Conservation (phyloP, 2,113 vertebrate species). For the Heterochromis multidens region DNA sequence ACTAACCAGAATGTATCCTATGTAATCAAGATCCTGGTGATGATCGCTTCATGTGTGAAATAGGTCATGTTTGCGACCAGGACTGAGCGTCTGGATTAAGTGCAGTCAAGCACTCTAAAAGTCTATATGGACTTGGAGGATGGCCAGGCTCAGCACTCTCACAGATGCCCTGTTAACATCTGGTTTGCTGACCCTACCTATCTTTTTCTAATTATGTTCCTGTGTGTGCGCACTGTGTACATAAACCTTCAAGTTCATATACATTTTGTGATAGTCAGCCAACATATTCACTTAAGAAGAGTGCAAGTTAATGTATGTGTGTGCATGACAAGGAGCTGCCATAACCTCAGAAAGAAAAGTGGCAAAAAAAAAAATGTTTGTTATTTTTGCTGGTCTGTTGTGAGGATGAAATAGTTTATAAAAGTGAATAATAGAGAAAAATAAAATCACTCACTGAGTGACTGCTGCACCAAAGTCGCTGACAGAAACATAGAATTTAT, state of each 20-base stretch:
- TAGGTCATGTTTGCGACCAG: conserved; percentile 22
- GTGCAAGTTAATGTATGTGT: background rate
- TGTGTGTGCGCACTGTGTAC: background rate
- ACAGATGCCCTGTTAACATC: conserved; percentile 35
- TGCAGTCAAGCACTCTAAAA: conserved; percentile 18
- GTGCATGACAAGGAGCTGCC: background rate
- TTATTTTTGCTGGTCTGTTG: background rate
- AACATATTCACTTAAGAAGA: background rate
- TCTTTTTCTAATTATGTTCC: conserved; percentile 2
- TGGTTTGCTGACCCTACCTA: conserved; percentile 44
- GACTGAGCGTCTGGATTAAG: conserved; percentile 44
- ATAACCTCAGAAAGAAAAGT: background rate
- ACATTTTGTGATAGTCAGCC: background rate
- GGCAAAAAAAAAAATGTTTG: conserved; percentile 1
- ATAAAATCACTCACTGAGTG: conserved; percentile 11
- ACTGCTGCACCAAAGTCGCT: background rate
- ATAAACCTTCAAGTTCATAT: background rate
- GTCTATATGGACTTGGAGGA: conserved; percentile 14
- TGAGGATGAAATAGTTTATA: conserved; percentile 5
- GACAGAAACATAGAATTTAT: conserved; percentile 20
- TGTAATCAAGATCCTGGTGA: background rate
- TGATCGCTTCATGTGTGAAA: conserved; percentile 23
- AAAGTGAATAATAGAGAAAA: background rate
- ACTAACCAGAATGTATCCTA: background rate
- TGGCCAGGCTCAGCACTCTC: background rate